Conservation (phyloP, 1,140 invertebrate species). For the Zaprionus africanus region DNA sequence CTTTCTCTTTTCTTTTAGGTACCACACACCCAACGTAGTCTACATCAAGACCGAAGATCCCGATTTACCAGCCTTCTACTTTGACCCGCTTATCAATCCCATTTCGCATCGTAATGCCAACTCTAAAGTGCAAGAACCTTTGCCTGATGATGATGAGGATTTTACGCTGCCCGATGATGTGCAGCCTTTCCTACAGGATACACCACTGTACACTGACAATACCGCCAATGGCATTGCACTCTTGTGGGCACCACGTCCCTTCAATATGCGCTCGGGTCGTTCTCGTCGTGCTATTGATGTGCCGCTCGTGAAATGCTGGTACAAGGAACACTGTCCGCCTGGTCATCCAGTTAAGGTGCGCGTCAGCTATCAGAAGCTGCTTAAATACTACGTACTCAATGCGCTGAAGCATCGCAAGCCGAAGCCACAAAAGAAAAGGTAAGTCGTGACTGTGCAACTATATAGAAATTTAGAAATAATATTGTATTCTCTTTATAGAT, state of each 20-base stretch:
- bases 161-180: slow-evolving; percentile 96
- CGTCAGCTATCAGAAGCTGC: slow-evolving; percentile 99
- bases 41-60: slow-evolving; percentile 99
- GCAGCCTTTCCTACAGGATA: slow-evolving; percentile 96
- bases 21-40: slow-evolving; percentile 99
- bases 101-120: slow-evolving; percentile 96
- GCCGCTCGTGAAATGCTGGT: slow-evolving; percentile 99
- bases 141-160: slow-evolving; percentile 97
- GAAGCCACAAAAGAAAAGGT: slow-evolving; percentile 99
- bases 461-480: not conserved
- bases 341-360: slow-evolving; percentile 99
- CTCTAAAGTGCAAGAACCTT: slow-evolving; percentile 89
- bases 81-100: slow-evolving; percentile 99
- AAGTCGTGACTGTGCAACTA: slow-evolving; percentile 49
- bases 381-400: slow-evolving; percentile 99
- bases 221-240: slow-evolving; percentile 99
- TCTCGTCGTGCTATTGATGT: slow-evolving; percentile 97
- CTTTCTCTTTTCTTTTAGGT: slow-evolving; percentile 87
- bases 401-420: slow-evolving; percentile 98
- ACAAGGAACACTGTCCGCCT: slow-evolving; percentile 98
- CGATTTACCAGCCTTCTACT: slow-evolving; percentile 99
- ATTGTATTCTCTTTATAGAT: slow-evolving; percentile 84
- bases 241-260: slow-evolving; percentile 99
- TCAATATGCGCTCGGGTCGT: slow-evolving; percentile 96
- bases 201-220: slow-evolving; percentile 98